These are phyloP conservation scores for Argyresthia albistria DNA, from an alignment of 2,888 invertebrate genomes.

Conservation along the genomic window DNA sequence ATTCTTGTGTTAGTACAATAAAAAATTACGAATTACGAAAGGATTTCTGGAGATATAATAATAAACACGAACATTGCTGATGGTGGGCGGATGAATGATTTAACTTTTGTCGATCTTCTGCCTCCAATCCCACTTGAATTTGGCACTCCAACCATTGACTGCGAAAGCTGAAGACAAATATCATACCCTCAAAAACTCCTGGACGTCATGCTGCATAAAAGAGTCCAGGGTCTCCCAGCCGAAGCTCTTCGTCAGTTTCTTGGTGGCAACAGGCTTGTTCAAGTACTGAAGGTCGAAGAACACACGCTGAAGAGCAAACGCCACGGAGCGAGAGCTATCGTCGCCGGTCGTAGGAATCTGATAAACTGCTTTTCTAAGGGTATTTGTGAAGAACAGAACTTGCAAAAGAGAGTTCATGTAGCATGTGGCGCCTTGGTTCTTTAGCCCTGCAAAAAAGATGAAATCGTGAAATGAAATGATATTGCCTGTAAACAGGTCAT, in stretches of 20 bases:
- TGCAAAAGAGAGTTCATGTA: slow-evolving; percentile 99
- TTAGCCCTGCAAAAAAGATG: slow-evolving; percentile 77
- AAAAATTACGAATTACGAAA: too few species aligned
- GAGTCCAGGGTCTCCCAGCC: slow-evolving; percentile 99
- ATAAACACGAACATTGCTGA: too few species aligned
- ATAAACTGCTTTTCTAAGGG: slow-evolving; percentile 92
- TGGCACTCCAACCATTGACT: too few species aligned
- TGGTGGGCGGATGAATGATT: too few species aligned
- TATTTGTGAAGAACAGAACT: slow-evolving; percentile 97
- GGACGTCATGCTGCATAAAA: slow-evolving; percentile 99
- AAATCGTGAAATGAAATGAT: too few species aligned
- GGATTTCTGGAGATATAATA: too few species aligned
- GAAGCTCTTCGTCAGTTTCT: slow-evolving; percentile 98
- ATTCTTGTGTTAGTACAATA: too few species aligned
- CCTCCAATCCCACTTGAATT: too few species aligned
- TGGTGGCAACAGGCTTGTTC: slow-evolving; percentile 98
- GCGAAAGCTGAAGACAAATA: too few species aligned
- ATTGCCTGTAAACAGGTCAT: too few species aligned
- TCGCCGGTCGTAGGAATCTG: slow-evolving; percentile 99
- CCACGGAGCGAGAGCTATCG: slow-evolving; percentile 87
- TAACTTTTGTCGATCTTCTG: too few species aligned
- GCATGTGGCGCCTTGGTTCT: slow-evolving; percentile 99
- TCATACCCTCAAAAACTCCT: slow-evolving; percentile 88
- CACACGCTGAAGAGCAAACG: slow-evolving; percentile 95
- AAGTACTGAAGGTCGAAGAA: slow-evolving; percentile 98